phyloP scores from a whole-genome alignment of 1,140 invertebrate species.

The Aphelinus certus region DNA sequence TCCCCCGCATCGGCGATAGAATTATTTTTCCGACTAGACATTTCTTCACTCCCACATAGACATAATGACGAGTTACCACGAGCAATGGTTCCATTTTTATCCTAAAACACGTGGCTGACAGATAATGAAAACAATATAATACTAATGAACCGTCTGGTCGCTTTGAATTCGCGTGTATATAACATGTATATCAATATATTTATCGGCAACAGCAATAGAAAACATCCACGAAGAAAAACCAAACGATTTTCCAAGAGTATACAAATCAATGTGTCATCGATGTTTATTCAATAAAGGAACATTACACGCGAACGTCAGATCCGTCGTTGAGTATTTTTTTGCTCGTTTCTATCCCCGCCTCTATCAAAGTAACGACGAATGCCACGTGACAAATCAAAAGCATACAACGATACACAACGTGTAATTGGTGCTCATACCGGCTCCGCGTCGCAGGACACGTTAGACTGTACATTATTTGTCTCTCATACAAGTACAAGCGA shows the following conservation, averaged over 20 bases:
- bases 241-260: background rate
- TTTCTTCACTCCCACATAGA: too few species aligned
- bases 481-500: conserved; percentile 32
- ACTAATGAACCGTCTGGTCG: background rate
- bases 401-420: background rate
- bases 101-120: background rate
- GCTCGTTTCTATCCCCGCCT: background rate
- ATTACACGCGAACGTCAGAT: background rate
- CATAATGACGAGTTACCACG: too few species aligned
- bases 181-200: background rate
- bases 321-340: background rate
- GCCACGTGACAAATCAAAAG: background rate
- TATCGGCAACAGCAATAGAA: background rate
- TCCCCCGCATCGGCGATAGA: too few species aligned
- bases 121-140: background rate
- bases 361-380: background rate
- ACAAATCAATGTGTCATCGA: background rate
- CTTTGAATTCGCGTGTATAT: background rate
- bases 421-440: conserved; percentile 8
- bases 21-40: too few species aligned
- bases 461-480: conserved; percentile 40
- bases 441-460: conserved; percentile 14
- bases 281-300: background rate
- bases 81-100: too few species aligned
- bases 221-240: background rate